These are phyloP conservation scores for Ailuropoda melanoleuca DNA, from an alignment of 2,113 vertebrate genomes.

Conservation along the genomic window DNA sequence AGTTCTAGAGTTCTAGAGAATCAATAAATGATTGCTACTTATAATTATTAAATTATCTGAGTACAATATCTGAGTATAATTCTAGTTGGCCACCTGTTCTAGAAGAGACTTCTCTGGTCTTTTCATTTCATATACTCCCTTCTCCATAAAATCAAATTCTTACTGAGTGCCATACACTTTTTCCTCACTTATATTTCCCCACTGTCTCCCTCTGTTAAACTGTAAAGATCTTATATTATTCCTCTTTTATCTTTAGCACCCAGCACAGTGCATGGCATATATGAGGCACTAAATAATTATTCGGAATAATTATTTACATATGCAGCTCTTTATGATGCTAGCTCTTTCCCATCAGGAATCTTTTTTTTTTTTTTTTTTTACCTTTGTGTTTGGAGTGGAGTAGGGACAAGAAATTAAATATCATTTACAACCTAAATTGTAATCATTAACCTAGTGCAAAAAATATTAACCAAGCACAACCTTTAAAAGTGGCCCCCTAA, in stretches of 20 bases:
- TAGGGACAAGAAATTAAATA: constrained; percentile 15
- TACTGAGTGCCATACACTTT: background rate
- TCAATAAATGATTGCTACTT: background rate
- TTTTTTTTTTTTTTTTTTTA: background rate
- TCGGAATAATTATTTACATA: background rate
- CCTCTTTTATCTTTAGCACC: background rate
- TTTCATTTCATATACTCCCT: background rate
- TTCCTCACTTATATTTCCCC: background rate
- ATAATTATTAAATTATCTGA: background rate
- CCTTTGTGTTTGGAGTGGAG: background rate
- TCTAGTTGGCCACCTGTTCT: background rate
- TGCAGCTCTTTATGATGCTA: background rate
- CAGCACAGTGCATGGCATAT: background rate
- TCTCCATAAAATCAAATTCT: background rate
- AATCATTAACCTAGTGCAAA: background rate
- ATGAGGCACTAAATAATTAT: background rate
- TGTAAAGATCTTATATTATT: background rate
- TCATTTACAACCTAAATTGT: background rate
- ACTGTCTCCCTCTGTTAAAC: background rate
- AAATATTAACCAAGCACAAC: background rate
- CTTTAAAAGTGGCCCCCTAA: background rate
- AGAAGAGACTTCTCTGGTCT: background rate
- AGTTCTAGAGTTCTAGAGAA: background rate
- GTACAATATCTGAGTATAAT: background rate
- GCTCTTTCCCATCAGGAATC: background rate